A percentile compares a stretch with the other conserved stretches of the same genome.
Evolutionary conservation across 2,888 invertebrate genomes (phyloP).

Genomic region (Microctonus aethiopoides): DNA sequence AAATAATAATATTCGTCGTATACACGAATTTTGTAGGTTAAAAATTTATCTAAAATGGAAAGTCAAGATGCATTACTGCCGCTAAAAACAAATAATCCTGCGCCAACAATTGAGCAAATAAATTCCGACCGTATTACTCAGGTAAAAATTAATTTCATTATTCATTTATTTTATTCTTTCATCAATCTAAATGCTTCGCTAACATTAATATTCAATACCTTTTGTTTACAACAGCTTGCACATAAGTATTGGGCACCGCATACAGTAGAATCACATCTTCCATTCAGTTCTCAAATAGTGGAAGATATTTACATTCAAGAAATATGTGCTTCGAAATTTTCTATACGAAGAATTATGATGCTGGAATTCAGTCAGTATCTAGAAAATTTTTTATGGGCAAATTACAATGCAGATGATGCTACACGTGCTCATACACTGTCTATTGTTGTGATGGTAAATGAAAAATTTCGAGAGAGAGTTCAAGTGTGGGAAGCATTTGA

Average conservation of each 20-base stretch:
- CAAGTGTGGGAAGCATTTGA: slow-evolving; percentile 95
- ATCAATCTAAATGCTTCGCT: background rate
- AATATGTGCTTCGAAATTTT: slow-evolving; percentile 85
- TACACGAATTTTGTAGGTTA: slow-evolving; percentile 4
- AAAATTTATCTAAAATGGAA: slow-evolving; percentile 48
- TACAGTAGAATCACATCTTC: slow-evolving; percentile 77
- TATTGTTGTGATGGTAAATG: slow-evolving; percentile 98
- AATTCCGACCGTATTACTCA: slow-evolving; percentile 90
- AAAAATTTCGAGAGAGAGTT: slow-evolving; percentile 96
- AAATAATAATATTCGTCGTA: background rate
- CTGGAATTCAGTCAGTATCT: slow-evolving; percentile 97
- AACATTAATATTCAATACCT: background rate
- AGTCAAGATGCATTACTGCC: slow-evolving; percentile 47
- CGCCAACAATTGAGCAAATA: slow-evolving; percentile 89
- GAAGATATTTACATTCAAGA: slow-evolving; percentile 91
- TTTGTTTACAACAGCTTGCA: slow-evolving; percentile 76
- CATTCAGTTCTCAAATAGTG: slow-evolving; percentile 82
- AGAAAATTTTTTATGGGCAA: slow-evolving; percentile 97
- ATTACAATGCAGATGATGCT: slow-evolving; percentile 82
- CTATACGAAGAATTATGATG: slow-evolving; percentile 92
- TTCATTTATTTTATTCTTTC: slow-evolving; percentile 1
- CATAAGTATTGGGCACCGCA: slow-evolving; percentile 94
- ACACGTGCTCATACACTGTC: slow-evolving; percentile 93
- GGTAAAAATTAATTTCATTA: slow-evolving; percentile 70
- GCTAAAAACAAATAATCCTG: slow-evolving; percentile 67